phyloP scores from a whole-genome alignment of 2,888 invertebrate genomes.

The Biston betularia region DNA sequence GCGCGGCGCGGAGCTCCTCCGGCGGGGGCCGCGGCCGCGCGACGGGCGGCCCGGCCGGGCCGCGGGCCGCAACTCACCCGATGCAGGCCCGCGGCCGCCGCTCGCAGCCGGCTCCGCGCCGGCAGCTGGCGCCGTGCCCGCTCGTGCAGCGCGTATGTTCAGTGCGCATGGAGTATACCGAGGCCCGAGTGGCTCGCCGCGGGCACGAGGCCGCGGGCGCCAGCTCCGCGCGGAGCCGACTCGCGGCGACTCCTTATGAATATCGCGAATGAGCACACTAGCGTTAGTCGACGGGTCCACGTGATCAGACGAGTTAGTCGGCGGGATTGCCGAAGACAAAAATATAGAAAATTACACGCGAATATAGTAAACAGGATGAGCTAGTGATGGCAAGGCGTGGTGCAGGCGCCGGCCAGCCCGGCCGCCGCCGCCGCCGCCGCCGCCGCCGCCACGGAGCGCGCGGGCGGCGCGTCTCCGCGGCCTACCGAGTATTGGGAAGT shows the following conservation, averaged over 20 bases:
- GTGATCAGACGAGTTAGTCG: too few relatives aligned
- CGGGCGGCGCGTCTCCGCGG: not conserved
- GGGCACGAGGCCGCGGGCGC: not conserved
- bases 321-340: too few relatives aligned
- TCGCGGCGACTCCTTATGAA: too few relatives aligned
- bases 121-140: not conserved
- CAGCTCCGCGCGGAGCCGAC: not conserved
- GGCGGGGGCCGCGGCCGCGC: constrained; percentile 1
- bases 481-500: too few relatives aligned
- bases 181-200: too few relatives aligned
- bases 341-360: not conserved
- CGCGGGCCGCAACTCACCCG: constrained; percentile 68
- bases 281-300: too few relatives aligned
- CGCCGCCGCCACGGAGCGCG: not conserved
- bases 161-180: too few relatives aligned
- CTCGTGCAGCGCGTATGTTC: not conserved
- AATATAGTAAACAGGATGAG: not conserved
- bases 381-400: not conserved
- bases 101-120: not conserved
- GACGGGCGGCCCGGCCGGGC: constrained; percentile 39
- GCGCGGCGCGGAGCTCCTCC: constrained; percentile 11
- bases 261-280: too few relatives aligned
- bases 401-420: not conserved
- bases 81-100: constrained; percentile 56
- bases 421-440: not conserved